phyloP scores from a whole-genome alignment of 1,140 invertebrate species.

The Brachionus sp. region DNA sequence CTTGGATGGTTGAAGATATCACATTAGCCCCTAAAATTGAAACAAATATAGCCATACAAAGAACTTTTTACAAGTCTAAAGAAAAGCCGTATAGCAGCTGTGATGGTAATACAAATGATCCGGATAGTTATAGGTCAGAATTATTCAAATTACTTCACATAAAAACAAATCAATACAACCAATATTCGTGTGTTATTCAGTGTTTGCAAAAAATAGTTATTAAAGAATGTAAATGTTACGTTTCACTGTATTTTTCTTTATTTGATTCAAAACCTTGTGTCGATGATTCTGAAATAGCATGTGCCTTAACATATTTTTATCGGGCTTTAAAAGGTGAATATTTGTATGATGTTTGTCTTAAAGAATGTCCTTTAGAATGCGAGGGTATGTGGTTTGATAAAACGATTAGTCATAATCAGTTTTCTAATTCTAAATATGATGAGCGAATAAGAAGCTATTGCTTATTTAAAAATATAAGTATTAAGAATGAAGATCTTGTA shows the following conservation, averaged over 20 bases:
- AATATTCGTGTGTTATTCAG: background rate
- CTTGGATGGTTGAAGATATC: background rate
- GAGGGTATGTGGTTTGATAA: background rate
- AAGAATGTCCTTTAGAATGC: conserved; percentile 23
- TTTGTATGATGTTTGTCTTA: background rate
- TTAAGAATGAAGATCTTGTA: background rate
- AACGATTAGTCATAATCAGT: background rate
- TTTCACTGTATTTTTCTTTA: background rate
- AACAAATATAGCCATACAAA: background rate
- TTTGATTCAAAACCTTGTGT: background rate
- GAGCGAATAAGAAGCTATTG: background rate
- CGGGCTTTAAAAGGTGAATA: background rate
- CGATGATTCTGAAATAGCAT: background rate
- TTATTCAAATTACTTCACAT: background rate
- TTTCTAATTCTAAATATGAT: background rate
- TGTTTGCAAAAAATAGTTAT: background rate
- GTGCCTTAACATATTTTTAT: background rate
- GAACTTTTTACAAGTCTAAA: background rate
- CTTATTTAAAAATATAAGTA: background rate
- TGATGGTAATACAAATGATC: background rate
- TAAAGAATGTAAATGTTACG: background rate
- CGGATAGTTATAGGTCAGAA: background rate
- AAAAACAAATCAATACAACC: background rate
- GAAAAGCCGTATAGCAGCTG: background rate
- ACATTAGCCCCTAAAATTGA: background rate